These are phyloP conservation scores for Atlantisia rogersi DNA, from an alignment of 2,113 vertebrate species.

Conservation along the genomic window DNA sequence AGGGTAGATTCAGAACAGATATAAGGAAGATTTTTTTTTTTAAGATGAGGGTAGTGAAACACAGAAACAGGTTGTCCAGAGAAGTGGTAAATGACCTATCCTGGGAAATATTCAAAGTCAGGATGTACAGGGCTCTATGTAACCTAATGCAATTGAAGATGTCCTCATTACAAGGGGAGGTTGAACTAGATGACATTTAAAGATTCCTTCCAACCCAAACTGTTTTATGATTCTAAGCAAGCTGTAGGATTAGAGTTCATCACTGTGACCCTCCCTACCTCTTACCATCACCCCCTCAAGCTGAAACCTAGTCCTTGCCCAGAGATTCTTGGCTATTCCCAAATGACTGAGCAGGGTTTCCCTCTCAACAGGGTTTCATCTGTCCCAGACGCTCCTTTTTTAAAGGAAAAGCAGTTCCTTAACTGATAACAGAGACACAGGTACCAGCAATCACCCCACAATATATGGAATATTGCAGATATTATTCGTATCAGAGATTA, in stretches of 20 bases:
- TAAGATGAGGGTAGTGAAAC: background rate
- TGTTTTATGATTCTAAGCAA: background rate
- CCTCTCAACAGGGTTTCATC: background rate
- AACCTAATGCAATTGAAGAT: background rate
- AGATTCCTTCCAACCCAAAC: background rate
- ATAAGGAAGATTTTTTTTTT: background rate
- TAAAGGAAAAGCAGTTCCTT: background rate
- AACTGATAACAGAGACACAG: background rate
- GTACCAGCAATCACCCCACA: background rate
- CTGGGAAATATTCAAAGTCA: background rate
- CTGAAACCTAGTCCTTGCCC: background rate
- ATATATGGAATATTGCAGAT: background rate
- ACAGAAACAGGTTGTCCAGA: no score
- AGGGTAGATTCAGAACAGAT: background rate
- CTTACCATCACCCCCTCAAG: background rate
- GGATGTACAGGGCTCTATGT: background rate
- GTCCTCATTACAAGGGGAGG: rapidly evolving
- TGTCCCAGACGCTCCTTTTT: background rate
- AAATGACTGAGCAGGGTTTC: background rate
- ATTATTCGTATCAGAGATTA: background rate
- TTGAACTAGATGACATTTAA: background rate
- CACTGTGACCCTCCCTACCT: background rate
- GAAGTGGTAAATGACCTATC: background rate
- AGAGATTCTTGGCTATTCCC: background rate
- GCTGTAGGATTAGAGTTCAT: background rate